Evolutionary conservation across 2,888 invertebrate genomes (phyloP), one percentile per base, ranked within the genome.

Genomic region (Bugulina stolonifera): DNA sequence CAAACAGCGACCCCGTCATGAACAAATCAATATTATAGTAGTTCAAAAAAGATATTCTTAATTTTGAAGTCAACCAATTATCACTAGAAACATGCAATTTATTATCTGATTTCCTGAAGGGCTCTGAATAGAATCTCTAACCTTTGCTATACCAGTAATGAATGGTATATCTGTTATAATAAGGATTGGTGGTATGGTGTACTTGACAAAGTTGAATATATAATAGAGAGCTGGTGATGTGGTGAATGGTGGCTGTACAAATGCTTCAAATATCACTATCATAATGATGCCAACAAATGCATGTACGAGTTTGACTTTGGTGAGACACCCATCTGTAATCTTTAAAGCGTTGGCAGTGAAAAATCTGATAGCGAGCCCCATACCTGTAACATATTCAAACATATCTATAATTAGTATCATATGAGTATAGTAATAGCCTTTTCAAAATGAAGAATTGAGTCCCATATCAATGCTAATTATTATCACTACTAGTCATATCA

Each of bases 161-260:
- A 64, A 64, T 27, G 64, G 64, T 14, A 64, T 64, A n/a, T 64
- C 64, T 14, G 64, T 64, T 14, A 64, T 64, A 27, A 64, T 64
- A 10, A 64, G 64, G 27, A 64, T n/a, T 14, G 64, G 64, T 14
- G 64, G 64, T 2, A 64, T 34, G 2, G 64, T 64, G 34, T 64
- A 64, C 32, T 64, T 64, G 32, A 64, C 64, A 32, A 64, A 64
- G 14, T 64, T 22, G 27, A 64, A 64, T 10, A 64, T 27, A 34
- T 64, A 64, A 32, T 64, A 64, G n/a, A 64, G 64, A 64, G 64
- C 25, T 25, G 64, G 64, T 14, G 64, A 22, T 27, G 27, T 27
- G 29, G 64, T 32, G 64, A 64, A 64, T 22, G 64, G 64, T 3
- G 64, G 64, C n/a, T 64, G 64, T 34, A 64, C 64, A 32, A 64